These are phyloP conservation scores for Ptilodon capucinus DNA, from an alignment of 2,888 invertebrate species.

Conservation along the genomic window DNA sequence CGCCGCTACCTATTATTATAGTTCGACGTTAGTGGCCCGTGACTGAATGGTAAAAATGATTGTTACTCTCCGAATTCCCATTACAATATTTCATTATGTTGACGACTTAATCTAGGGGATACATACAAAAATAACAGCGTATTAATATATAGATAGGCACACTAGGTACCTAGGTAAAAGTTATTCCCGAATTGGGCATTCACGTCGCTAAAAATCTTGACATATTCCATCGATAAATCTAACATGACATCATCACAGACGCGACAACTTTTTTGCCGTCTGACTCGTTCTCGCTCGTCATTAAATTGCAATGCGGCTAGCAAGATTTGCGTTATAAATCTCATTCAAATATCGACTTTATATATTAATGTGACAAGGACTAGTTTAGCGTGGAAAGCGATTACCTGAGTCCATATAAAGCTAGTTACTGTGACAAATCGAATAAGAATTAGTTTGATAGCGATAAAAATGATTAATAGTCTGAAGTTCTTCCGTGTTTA, in stretches of 20 bases:
- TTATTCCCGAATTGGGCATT: background rate
- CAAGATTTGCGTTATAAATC: constrained; percentile 19
- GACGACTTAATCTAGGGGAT: background rate
- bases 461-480: constrained; percentile 28
- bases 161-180: background rate
- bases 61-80: background rate
- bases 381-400: constrained; percentile 3
- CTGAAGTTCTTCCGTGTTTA: constrained; percentile 8
- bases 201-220: constrained; percentile 14
- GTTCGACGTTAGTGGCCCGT: constrained; percentile 25
- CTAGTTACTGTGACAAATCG: constrained; percentile 49
- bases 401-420: constrained; percentile 29
- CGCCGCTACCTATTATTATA: constrained; percentile 32
- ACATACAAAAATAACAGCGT: too few relatives aligned
- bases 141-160: too few relatives aligned
- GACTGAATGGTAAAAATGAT: constrained; percentile 6
- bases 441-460: constrained; percentile 46
- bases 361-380: constrained; percentile 8
- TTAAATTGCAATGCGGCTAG: constrained; percentile 48
- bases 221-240: constrained; percentile 37
- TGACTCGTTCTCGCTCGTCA: constrained; percentile 43
- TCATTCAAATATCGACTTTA: constrained; percentile 32
- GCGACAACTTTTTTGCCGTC: constrained; percentile 57
- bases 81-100: background rate
- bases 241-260: constrained; percentile 55